Conservation (phyloP, 2,888 invertebrate species). For the Uropetala carovei region DNA sequence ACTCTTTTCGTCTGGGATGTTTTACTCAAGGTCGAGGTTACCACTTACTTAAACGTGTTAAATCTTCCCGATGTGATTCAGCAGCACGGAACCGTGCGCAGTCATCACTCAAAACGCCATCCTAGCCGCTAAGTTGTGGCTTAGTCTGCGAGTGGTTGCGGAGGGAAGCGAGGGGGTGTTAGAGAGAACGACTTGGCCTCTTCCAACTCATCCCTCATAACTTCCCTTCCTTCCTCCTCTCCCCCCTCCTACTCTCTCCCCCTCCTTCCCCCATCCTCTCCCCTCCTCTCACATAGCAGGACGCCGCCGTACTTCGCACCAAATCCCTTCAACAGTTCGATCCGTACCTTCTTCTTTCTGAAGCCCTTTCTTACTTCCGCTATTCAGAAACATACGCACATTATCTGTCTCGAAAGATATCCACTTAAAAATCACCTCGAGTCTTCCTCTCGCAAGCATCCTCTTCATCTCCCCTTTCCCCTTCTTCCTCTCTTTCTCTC, state of each 20-base stretch:
- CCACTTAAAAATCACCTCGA: no score
- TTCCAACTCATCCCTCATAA: slow-evolving; percentile 50
- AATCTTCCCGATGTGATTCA: slow-evolving; percentile 43
- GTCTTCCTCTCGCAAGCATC: background rate
- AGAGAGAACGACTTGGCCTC: background rate
- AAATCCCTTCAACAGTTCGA: no score
- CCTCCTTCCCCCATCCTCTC: background rate
- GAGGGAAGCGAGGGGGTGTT: background rate
- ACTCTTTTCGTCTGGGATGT: background rate
- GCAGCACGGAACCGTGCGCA: slow-evolving; percentile 30
- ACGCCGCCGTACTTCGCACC: no score
- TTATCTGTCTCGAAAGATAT: no score
- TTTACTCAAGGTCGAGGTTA: background rate
- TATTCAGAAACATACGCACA: no score
- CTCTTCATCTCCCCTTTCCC: background rate
- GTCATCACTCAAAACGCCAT: slow-evolving; percentile 44
- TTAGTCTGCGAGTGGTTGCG: background rate
- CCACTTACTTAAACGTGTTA: slow-evolving; percentile 40
- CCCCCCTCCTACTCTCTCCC: background rate
- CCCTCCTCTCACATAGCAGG: background rate
- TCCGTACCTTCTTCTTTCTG: no score
- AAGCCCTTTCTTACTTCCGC: no score
- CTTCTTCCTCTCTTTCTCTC: background rate
- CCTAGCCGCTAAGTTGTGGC: slow-evolving; percentile 29
- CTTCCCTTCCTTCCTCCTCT: background rate